phyloP scores from a whole-genome alignment of 2,888 invertebrate genomes.

The Herminia tarsipennalis region DNA sequence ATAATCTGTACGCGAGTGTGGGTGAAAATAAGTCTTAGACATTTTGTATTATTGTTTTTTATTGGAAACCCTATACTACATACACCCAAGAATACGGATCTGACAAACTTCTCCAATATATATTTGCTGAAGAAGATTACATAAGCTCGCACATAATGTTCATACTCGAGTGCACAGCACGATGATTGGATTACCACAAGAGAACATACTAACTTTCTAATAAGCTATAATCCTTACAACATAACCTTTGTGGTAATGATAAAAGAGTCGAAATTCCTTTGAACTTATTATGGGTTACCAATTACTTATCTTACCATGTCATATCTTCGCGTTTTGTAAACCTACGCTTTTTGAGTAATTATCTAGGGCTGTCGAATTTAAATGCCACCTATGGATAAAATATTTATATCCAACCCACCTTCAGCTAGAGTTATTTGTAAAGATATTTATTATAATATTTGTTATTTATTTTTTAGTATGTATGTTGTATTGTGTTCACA shows the following conservation, averaged over 20 bases:
- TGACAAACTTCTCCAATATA: no score
- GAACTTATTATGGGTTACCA: conserved; percentile 30
- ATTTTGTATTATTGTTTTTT: no score
- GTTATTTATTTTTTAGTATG: no score
- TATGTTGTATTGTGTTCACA: no score
- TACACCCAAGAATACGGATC: no score
- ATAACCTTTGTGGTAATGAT: conserved; percentile 38
- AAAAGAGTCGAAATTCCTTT: conserved; percentile 33
- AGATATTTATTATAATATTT: no score
- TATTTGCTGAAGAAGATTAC: conserved; percentile 23
- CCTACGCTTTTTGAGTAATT: conserved; percentile 13
- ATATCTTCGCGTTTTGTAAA: conserved; percentile 15
- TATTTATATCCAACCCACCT: no score
- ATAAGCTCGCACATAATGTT: conserved; percentile 19
- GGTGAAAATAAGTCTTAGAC: no score
- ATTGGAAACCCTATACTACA: no score
- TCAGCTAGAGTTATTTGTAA: no score
- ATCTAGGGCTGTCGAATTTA: conserved; percentile 13
- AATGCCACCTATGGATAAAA: not conserved
- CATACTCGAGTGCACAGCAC: conserved; percentile 27
- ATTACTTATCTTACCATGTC: conserved; percentile 41
- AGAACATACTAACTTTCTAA: conserved; percentile 33
- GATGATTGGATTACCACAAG: conserved; percentile 42
- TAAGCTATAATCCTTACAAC: conserved; percentile 37
- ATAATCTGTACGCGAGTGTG: no score